Base-by-base conservation (phyloP, 2,888 invertebrate species). In the Orthosia cruda region DNA sequence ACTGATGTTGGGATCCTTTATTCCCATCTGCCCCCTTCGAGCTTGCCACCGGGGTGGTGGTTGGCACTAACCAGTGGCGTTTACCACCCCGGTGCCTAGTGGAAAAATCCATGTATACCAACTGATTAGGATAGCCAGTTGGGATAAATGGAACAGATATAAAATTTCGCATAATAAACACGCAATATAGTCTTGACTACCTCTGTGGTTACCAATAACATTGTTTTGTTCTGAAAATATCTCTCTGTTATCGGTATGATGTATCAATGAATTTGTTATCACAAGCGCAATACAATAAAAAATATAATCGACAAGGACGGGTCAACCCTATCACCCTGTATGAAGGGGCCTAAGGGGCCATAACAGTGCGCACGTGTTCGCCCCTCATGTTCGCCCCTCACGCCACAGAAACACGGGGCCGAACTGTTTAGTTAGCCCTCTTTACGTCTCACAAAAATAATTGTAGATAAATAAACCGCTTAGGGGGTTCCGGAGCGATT, bases 291-390 rank as follows among this genome's bases (percentile, higher is more conserved):
- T 69, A 83, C 81, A 89, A 89, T 91, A 40, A 90, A 91, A 89
- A 84, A 89, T 84, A 68, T 76, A 81, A 93, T 93, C 91, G 90
- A 92, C 89, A 89, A 81, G 89, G 84, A 89, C 90, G 91, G 93
- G 93, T 94, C 94, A 94, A 93, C 95, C 93, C 95, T 93, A 94
- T 93, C 92, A 82, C 82, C 80, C 78, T 79, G 88, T 89, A 88
- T 89, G 86, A 81, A 88, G 87, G 90, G 92, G 91, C 92, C 90
- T 88, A 90, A 93, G 90, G 91, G 92, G 87, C 82, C 91, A 88
- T 95, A 95, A 95, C 92, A 84, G 93, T 83, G 91, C 91, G 93
- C 96, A 96, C 96, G 96, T 96, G 96, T 92, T 79, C 85, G 77
- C 82, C 87, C 91, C 89, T 90, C 89, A 81, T 88, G 73, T 20